These are phyloP conservation scores for Dichetophora obliterata DNA, from an alignment of 2,888 invertebrate species.

Conservation along the genomic window DNA sequence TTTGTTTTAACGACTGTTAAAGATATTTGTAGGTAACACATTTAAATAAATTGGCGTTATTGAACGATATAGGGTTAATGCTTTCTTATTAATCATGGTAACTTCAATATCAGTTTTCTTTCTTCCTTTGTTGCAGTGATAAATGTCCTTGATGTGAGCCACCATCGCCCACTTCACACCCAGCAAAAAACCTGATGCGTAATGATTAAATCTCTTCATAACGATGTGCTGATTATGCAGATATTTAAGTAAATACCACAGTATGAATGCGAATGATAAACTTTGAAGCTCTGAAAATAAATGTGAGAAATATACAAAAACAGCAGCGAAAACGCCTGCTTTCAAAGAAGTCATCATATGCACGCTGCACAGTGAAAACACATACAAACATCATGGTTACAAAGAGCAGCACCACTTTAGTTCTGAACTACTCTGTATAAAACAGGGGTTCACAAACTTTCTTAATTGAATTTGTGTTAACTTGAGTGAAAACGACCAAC, in stretches of 20 bases:
- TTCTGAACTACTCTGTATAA: not conserved
- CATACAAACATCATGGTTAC: not conserved
- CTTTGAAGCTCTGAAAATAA: not conserved
- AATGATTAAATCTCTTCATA: constrained; percentile 33
- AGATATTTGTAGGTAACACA: too few relatives aligned
- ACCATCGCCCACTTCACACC: not conserved
- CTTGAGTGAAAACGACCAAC: too few relatives aligned
- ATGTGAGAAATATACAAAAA: not conserved
- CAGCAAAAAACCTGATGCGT: not conserved
- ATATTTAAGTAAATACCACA: not conserved
- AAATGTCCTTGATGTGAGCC: not conserved
- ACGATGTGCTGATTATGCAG: constrained; percentile 12
- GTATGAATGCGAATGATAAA: not conserved
- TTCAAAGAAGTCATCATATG: not conserved
- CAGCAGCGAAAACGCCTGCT: too few relatives aligned
- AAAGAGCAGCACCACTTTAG: not conserved
- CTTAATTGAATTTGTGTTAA: too few relatives aligned
- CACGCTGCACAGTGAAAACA: not conserved
- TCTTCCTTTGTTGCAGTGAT: too few relatives aligned
- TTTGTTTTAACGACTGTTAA: too few relatives aligned
- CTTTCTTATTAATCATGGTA: too few relatives aligned
- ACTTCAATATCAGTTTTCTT: too few relatives aligned
- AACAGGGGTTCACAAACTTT: too few relatives aligned
- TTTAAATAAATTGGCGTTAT: too few relatives aligned
- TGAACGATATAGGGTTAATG: too few relatives aligned